Percentiles rank a stretch among this genome's conserved stretches.
phyloP scores from a whole-genome alignment of 2,113 vertebrate species.

The Eubucco bourcierii region DNA sequence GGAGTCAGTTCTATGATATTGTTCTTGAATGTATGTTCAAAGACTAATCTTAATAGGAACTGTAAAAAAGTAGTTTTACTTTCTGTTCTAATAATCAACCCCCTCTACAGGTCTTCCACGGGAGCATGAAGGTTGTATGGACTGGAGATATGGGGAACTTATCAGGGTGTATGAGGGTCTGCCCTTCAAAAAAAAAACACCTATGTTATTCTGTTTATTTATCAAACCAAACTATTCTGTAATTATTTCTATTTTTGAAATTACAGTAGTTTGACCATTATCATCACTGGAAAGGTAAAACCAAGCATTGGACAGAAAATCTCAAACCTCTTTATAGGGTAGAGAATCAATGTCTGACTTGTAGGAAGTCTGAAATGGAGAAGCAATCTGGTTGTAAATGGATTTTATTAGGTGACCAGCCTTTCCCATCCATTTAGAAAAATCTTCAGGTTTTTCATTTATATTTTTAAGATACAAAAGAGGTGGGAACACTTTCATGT shows the following conservation, averaged over 20 bases:
- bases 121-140: background rate
- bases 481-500: conserved; percentile 35
- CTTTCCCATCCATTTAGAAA: conserved; percentile 11
- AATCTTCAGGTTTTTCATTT: conserved; percentile 13
- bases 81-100: background rate
- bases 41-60: background rate
- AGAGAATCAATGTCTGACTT: background rate
- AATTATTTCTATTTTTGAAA: background rate
- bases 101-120: background rate
- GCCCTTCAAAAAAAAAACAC: background rate
- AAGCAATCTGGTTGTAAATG: background rate
- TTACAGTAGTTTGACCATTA: background rate
- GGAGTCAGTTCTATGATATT: background rate
- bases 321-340: background rate
- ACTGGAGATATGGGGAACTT: background rate
- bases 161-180: background rate
- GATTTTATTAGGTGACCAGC: conserved; percentile 8
- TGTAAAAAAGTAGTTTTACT: background rate
- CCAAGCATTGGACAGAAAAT: background rate
- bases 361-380: background rate
- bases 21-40: background rate
- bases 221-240: background rate
- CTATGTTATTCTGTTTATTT: background rate
- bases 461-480: conserved; percentile 35
- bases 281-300: background rate